A percentile compares a stretch with the other conserved stretches of the same genome.
Evolutionary conservation across 1,140 invertebrate species (phyloP).

Genomic region (Sinella curviseta): DNA sequence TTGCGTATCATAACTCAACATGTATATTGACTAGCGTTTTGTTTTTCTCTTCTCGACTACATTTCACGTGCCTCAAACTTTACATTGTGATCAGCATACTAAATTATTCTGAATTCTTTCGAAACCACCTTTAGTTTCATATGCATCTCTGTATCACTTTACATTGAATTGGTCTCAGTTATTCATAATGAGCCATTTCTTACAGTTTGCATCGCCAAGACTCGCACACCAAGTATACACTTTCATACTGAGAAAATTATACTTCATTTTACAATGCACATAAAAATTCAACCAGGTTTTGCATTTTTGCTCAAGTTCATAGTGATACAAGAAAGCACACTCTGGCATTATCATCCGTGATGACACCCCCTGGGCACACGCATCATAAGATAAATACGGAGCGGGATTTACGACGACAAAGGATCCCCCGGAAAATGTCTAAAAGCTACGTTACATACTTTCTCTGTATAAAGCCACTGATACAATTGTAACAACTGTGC

Average conservation of each 20-base stretch:
- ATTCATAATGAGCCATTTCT: neutral
- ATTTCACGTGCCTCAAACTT: neutral
- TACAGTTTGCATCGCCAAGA: neutral
- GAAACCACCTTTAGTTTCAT: too few species aligned
- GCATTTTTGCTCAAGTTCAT: neutral
- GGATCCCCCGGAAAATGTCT: neutral
- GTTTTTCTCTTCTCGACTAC: neutral
- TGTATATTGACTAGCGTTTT: neutral
- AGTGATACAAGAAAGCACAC: neutral
- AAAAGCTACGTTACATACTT: too few species aligned
- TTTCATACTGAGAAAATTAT: too few species aligned
- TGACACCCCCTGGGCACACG: conserved; percentile 47
- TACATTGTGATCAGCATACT: neutral
- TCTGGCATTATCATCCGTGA: conserved; percentile 13
- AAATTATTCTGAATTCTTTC: neutral
- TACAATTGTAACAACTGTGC: neutral
- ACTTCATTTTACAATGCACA: too few species aligned
- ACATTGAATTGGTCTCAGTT: too few species aligned
- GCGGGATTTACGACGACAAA: conserved; percentile 40
- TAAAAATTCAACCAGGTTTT: neutral
- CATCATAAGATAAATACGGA: conserved; percentile 48
- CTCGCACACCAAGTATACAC: too few species aligned
- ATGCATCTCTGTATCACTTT: too few species aligned
- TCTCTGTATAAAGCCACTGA: neutral
- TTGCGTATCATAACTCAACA: too few species aligned